Conservation (phyloP, 2,888 invertebrate genomes). For the Hybos culiciformis region DNA sequence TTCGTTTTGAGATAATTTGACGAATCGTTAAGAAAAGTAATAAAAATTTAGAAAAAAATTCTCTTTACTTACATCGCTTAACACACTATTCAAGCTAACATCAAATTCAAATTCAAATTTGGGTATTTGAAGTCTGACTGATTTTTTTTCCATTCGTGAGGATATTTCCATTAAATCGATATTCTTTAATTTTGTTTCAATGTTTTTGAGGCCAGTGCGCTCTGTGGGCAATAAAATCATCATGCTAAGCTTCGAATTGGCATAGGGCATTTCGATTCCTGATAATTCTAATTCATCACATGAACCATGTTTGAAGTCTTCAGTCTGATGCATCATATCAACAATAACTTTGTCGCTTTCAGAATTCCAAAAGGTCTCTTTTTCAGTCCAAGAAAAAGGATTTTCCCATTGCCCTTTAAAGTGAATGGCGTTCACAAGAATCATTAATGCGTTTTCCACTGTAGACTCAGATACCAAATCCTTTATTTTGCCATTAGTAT, state of each 20-base stretch:
- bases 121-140: no score
- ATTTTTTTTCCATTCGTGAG: no score
- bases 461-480: no score
- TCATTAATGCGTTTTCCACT: no score
- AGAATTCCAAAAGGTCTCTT: conserved; percentile 42
- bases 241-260: conserved; percentile 55
- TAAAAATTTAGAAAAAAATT: no score
- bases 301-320: conserved; percentile 37
- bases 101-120: conserved; percentile 68
- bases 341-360: conserved; percentile 21
- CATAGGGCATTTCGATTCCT: conserved; percentile 59
- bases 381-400: conserved; percentile 52
- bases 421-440: conserved; percentile 71
- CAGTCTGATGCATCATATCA: conserved; percentile 46
- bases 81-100: conserved; percentile 46
- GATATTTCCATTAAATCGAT: conserved; percentile 41
- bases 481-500: conserved; percentile 71
- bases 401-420: conserved; percentile 70
- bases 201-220: conserved; percentile 45
- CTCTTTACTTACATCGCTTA: conserved; percentile 62
- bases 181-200: conserved; percentile 47
- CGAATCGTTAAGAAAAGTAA: no score
- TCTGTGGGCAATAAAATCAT: conserved; percentile 59
- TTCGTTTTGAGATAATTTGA: no score
- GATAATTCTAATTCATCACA: conserved; percentile 40